Percentiles rank a stretch among this genome's conserved stretches.
phyloP scores from a whole-genome alignment of 2,888 invertebrate genomes.

The Serrognathus titanus region DNA sequence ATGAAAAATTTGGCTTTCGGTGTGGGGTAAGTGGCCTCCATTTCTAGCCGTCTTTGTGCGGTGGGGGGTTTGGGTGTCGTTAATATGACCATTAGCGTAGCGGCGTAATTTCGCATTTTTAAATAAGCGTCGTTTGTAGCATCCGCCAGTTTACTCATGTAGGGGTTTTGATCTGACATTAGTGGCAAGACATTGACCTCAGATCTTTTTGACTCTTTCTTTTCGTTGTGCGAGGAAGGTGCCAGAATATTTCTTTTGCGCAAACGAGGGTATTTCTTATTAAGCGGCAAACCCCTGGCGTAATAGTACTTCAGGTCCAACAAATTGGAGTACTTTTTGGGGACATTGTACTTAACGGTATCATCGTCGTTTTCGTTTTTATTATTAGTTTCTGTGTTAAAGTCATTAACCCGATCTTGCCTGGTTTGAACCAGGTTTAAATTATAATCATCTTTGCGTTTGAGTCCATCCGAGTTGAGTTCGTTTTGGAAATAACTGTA shows the following conservation, averaged over 20 bases:
- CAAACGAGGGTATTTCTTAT: neutral
- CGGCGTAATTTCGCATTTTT: slow-evolving; percentile 29
- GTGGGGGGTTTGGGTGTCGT: slow-evolving; percentile 12
- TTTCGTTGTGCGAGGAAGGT: neutral
- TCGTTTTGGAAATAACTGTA: neutral
- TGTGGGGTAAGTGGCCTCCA: neutral
- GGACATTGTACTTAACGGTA: slow-evolving; percentile 1
- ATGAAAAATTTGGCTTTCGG: too few relatives aligned
- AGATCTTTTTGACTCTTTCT: slow-evolving; percentile 1
- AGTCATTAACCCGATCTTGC: too few relatives aligned
- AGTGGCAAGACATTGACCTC: slow-evolving; percentile 14
- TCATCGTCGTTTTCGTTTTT: too few relatives aligned
- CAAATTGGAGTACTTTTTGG: slow-evolving; percentile 15
- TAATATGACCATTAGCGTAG: slow-evolving; percentile 25
- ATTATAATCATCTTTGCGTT: neutral
- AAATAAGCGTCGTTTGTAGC: slow-evolving; percentile 26
- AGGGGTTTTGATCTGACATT: slow-evolving; percentile 16
- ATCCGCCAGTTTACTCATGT: slow-evolving; percentile 24
- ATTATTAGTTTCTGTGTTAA: too few relatives aligned
- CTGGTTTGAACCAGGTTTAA: neutral
- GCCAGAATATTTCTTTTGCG: neutral
- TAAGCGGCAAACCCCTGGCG: slow-evolving; percentile 14
- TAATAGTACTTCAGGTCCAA: slow-evolving; percentile 17
- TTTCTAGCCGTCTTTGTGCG: neutral
- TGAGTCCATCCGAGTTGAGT: neutral